A percentile compares a stretch with the other conserved stretches of the same genome.
These are phyloP conservation scores for Motacilla tschutschensis DNA, from an alignment of 2,113 vertebrate species.

Conservation along the genomic window DNA sequence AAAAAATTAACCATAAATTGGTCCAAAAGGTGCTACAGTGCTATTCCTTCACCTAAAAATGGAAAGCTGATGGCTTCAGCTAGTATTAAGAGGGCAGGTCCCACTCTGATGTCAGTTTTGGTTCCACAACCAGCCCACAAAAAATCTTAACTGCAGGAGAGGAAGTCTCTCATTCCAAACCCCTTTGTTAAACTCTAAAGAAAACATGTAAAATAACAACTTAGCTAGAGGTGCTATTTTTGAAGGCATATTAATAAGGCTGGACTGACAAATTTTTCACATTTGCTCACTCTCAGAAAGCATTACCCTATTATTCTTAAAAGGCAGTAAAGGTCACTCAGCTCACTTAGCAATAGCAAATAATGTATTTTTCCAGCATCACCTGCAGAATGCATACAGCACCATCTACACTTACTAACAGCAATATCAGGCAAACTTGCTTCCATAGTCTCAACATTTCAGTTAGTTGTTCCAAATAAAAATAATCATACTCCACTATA, in stretches of 20 bases:
- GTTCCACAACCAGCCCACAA: not conserved
- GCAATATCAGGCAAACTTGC: not conserved
- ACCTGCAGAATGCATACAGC: not conserved
- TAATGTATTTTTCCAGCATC: not conserved
- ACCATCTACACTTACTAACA: not conserved
- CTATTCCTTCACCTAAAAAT: not conserved
- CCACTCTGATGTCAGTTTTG: not conserved
- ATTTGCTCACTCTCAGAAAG: not conserved
- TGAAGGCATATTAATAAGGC: not conserved
- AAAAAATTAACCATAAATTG: not conserved
- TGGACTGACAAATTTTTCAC: accelerated
- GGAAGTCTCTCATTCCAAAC: not conserved
- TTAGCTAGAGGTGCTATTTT: not conserved
- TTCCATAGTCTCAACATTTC: not conserved
- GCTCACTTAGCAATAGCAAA: not conserved
- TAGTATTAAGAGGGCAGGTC: not conserved
- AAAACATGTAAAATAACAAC: not conserved
- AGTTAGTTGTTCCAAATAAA: not conserved
- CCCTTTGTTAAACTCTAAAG: not conserved
- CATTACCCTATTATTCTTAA: not conserved
- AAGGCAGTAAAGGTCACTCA: not conserved
- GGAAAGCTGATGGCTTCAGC: not conserved
- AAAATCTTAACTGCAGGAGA: not conserved
- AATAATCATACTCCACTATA: not conserved
- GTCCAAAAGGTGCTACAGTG: accelerated